Percentiles rank a stretch among this genome's conserved stretches.
Conservation (phyloP, 2,113 vertebrate genomes). For the Arenaria interpres region DNA sequence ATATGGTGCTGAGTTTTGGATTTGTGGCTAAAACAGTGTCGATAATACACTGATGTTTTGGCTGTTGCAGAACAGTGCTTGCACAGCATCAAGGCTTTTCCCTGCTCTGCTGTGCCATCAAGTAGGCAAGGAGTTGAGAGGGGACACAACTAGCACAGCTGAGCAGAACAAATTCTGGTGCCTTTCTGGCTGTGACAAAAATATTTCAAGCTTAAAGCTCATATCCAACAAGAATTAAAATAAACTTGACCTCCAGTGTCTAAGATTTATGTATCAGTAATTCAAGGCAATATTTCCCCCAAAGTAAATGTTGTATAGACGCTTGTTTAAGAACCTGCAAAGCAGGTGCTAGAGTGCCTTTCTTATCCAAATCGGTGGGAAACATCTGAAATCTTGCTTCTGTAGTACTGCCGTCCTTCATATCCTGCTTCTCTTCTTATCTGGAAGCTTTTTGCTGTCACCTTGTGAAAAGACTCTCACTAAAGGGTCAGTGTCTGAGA, state of each 20-base stretch:
- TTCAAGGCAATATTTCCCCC: not conserved
- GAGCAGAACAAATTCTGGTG: not conserved
- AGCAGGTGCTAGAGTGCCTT: not conserved
- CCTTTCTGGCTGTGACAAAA: not conserved
- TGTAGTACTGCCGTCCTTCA: not conserved
- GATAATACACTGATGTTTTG: not conserved
- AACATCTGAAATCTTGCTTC: not conserved
- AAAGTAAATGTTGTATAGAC: not conserved
- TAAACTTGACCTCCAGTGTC: not conserved
- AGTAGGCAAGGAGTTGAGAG: not conserved
- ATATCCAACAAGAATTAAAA: not conserved
- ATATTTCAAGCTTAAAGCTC: not conserved
- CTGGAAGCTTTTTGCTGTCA: not conserved
- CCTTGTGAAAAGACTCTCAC: not conserved
- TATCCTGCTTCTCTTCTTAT: not conserved
- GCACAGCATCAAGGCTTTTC: not conserved
- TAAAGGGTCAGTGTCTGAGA: not conserved
- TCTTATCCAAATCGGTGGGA: not conserved
- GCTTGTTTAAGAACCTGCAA: not conserved
- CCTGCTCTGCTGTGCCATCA: fast-evolving
- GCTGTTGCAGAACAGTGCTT: not conserved
- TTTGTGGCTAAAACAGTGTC: not conserved
- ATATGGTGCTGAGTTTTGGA: not conserved
- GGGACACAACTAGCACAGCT: not conserved
- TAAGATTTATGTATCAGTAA: not conserved